Conservation (phyloP, 1,140 invertebrate genomes). For the Trichoplusia ni region DNA sequence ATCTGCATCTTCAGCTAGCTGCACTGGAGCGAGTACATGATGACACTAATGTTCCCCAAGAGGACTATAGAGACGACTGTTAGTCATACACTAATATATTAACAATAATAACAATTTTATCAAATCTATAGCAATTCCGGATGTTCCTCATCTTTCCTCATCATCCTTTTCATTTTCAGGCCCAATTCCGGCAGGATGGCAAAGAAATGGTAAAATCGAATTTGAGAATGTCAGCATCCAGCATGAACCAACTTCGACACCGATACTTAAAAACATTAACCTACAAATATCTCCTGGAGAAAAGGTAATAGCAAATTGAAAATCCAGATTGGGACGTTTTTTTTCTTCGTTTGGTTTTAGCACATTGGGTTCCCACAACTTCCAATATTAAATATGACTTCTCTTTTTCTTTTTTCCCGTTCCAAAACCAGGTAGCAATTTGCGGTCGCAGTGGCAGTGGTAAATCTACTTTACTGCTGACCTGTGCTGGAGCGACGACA, state of each 20-base stretch:
- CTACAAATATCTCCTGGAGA: slow-evolving; percentile 85
- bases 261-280: slow-evolving; percentile 85
- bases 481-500: slow-evolving; percentile 86
- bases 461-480: slow-evolving; percentile 88
- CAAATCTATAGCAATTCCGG: too few species aligned
- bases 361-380: too few species aligned
- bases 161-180: slow-evolving; percentile 68
- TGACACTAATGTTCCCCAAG: slow-evolving; percentile 82
- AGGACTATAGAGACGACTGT: slow-evolving; percentile 83
- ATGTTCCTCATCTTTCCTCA: too few species aligned
- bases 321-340: too few species aligned
- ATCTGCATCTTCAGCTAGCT: slow-evolving; percentile 90
- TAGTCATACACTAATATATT: slow-evolving; percentile 29
- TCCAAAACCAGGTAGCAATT: slow-evolving; percentile 86
- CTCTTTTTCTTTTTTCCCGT: background rate
- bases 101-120: too few species aligned
- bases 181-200: slow-evolving; percentile 84
- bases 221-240: slow-evolving; percentile 87
- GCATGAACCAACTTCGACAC: slow-evolving; percentile 83
- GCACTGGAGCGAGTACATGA: slow-evolving; percentile 87
- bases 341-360: too few species aligned
- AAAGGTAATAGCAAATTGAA: too few species aligned
- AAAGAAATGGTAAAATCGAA: slow-evolving; percentile 85
- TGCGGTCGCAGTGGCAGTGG: slow-evolving; percentile 91
- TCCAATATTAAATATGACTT: background rate